Conservation (phyloP, 1,140 invertebrate genomes). For the Hylyphantes graminicola region DNA sequence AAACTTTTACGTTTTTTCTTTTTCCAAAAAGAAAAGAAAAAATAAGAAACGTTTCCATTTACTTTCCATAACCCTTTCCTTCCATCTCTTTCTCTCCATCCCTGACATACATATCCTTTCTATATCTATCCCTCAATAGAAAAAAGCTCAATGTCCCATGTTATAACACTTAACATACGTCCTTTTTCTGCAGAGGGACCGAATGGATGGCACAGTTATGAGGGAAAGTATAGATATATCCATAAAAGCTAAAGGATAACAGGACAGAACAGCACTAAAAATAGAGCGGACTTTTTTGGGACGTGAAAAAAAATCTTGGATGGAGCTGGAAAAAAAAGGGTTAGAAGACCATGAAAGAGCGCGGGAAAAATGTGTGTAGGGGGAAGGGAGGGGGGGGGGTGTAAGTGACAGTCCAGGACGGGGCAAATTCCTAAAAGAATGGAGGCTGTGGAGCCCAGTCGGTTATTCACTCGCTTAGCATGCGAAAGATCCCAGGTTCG, state of each 20-base stretch:
- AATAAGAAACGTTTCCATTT: not conserved
- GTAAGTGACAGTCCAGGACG: not conserved
- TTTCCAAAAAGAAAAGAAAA: conserved; percentile 1
- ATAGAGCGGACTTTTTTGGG: conserved; percentile 26
- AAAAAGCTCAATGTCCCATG: too few relatives aligned
- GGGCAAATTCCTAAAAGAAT: too few relatives aligned
- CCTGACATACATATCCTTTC: not conserved
- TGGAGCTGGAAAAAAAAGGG: conserved; percentile 13
- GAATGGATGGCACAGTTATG: too few relatives aligned
- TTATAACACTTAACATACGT: too few relatives aligned
- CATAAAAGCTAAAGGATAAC: conserved; percentile 4
- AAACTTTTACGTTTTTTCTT: too few relatives aligned
- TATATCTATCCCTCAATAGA: not conserved
- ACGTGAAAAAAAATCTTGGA: not conserved
- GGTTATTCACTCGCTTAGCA: too few relatives aligned
- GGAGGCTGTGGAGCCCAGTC: too few relatives aligned
- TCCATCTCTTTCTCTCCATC: not conserved
- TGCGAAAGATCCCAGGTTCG: too few relatives aligned
- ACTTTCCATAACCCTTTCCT: conserved; percentile 15
- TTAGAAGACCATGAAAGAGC: conserved; percentile 29
- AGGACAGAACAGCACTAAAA: conserved; percentile 21
- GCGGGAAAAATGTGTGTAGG: not conserved
- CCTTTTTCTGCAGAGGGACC: not conserved
- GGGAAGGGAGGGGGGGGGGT: not conserved
- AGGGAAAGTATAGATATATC: conserved; percentile 3